These are phyloP conservation scores for Diploscapter pachys DNA, from an alignment of 1,140 invertebrate species.

Conservation along the genomic window DNA sequence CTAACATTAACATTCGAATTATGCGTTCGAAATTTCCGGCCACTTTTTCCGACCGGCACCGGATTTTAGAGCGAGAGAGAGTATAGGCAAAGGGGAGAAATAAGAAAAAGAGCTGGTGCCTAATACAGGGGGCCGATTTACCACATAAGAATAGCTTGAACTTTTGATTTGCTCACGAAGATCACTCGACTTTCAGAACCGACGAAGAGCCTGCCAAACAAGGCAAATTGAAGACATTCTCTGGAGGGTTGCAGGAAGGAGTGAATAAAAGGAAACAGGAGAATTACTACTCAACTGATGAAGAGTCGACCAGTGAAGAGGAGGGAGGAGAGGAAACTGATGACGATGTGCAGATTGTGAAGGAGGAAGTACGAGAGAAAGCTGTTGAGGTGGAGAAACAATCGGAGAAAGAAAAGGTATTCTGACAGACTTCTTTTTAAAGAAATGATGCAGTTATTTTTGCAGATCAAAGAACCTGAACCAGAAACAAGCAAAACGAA, in stretches of 20 bases:
- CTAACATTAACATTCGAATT: too few species aligned
- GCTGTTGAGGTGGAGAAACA: conserved; percentile 2
- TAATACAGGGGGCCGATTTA: too few species aligned
- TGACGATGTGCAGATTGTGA: not conserved
- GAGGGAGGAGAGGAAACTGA: conserved; percentile 9
- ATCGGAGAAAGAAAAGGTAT: not conserved
- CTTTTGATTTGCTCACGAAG: too few species aligned
- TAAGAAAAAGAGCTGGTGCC: too few species aligned
- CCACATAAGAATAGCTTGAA: too few species aligned
- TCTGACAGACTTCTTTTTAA: not conserved
- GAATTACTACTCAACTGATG: conserved; percentile 33
- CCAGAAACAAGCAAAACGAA: conserved; percentile 2
- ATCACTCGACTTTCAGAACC: too few species aligned
- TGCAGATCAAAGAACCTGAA: conserved; percentile 36
- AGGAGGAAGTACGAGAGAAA: conserved; percentile 12
- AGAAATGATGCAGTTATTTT: conserved; percentile 7
- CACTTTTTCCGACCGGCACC: too few species aligned
- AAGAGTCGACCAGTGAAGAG: conserved; percentile 11
- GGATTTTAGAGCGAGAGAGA: too few species aligned
- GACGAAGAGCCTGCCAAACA: too few species aligned
- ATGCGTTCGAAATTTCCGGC: too few species aligned
- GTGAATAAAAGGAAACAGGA: conserved; percentile 17
- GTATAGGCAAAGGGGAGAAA: too few species aligned
- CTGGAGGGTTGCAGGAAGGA: conserved; percentile 13
- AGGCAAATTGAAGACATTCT: conserved; percentile 19